Conservation (phyloP, 2,888 invertebrate genomes). For the Pecten maximus region DNA sequence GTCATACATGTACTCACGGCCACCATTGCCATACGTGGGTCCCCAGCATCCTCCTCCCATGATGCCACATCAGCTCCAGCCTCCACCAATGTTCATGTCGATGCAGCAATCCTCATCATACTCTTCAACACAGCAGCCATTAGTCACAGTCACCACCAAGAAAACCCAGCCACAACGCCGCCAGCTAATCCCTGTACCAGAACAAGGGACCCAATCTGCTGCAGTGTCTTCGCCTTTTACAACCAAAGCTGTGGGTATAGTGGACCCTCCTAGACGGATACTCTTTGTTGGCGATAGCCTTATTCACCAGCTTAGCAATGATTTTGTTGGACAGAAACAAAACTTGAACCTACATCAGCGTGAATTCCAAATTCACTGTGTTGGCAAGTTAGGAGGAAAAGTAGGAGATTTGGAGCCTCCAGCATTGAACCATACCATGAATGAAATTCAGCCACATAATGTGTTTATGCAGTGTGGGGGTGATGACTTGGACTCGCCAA, state of each 20-base stretch:
- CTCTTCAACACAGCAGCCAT: not conserved
- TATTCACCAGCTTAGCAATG: not conserved
- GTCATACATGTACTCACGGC: not conserved
- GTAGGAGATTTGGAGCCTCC: not conserved
- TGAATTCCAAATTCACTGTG: constrained; percentile 22
- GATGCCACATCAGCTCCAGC: not conserved
- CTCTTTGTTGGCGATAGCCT: constrained; percentile 3
- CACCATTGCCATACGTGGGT: not conserved
- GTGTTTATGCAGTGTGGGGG: constrained; percentile 11
- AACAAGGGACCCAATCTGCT: not conserved
- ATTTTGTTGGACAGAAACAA: constrained; percentile 15
- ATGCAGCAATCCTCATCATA: not conserved
- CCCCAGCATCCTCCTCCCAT: not conserved
- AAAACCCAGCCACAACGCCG: not conserved
- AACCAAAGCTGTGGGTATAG: not conserved
- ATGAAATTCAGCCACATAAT: constrained; percentile 30
- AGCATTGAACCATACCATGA: constrained; percentile 8
- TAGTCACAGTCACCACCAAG: not conserved
- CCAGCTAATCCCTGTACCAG: not conserved
- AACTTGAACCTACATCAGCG: constrained; percentile 18
- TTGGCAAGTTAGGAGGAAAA: not conserved
- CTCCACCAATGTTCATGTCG: not conserved
- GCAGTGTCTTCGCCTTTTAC: not conserved
- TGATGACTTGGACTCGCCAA: constrained; percentile 18
- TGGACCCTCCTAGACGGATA: not conserved